Evolutionary conservation across 2,797 vertebrate genomes (phyloP).

Genomic region (Sebastes nivosus): DNA sequence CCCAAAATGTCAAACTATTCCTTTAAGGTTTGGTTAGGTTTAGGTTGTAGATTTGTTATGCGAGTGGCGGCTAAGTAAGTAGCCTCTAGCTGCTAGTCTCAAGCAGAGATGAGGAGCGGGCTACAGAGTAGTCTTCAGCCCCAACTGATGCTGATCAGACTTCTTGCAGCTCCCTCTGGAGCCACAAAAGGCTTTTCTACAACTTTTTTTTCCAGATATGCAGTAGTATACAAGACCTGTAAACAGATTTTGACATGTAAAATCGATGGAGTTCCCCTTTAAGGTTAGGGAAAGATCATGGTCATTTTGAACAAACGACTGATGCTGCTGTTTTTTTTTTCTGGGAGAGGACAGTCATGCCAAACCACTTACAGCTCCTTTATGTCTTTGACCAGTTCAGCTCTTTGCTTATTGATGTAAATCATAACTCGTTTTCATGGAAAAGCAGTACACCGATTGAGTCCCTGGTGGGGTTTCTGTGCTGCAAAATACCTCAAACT

Average conservation of each 20-base stretch:
- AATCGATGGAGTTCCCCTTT: background rate
- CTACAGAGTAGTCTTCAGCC: too few relatives aligned
- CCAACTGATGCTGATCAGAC: too few relatives aligned
- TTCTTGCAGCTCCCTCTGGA: too few relatives aligned
- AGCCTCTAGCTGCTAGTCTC: too few relatives aligned
- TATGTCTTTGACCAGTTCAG: constrained; percentile 21
- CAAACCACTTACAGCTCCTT: constrained; percentile 1
- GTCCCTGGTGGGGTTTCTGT: background rate
- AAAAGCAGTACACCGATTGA: background rate
- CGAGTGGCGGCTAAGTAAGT: background rate
- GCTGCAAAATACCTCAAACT: constrained; percentile 16
- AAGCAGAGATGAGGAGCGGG: too few relatives aligned
- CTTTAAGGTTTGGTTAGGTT: background rate
- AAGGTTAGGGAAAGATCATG: background rate
- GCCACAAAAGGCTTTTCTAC: too few relatives aligned
- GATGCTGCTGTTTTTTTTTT: constrained; percentile 4
- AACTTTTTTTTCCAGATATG: background rate
- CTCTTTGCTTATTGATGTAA: constrained; percentile 20
- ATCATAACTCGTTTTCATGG: background rate
- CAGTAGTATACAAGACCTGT: background rate
- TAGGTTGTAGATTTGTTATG: background rate
- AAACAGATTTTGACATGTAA: background rate
- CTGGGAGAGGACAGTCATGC: background rate
- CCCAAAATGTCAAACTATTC: background rate
- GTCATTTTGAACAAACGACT: constrained; percentile 5